A percentile compares a stretch with the other conserved stretches of the same genome.
phyloP scores from a whole-genome alignment of 2,888 invertebrate genomes.

The Drosophila paranaensis region DNA sequence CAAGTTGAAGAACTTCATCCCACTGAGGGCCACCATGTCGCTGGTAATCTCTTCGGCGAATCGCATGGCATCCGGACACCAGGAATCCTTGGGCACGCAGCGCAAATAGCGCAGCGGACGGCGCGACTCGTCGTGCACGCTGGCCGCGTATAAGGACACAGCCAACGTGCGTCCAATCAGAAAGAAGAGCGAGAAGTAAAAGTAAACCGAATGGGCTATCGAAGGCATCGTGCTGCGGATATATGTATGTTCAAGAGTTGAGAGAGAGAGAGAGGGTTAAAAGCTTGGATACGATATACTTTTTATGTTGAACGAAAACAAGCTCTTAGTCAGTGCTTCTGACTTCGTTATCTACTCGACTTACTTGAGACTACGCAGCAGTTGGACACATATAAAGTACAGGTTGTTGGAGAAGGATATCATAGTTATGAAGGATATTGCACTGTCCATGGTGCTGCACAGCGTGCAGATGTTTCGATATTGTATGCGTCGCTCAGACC shows the following conservation, averaged over 20 bases:
- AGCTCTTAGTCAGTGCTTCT: no score
- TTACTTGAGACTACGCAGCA: conserved; percentile 86
- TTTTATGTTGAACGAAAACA: no score
- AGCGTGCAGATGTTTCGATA: conserved; percentile 86
- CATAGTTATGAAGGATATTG: conserved; percentile 86
- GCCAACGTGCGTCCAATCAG: conserved; percentile 86
- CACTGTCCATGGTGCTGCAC: conserved; percentile 85
- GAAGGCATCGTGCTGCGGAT: conserved; percentile 81
- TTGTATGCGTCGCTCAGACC: conserved; percentile 86
- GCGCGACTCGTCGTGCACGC: conserved; percentile 86
- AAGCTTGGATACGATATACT: no score
- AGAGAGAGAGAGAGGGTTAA: no score
- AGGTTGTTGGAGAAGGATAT: conserved; percentile 87
- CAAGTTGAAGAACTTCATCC: conserved; percentile 84
- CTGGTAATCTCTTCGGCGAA: conserved; percentile 83
- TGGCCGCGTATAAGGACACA: conserved; percentile 87
- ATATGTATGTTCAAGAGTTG: no score
- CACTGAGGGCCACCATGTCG: conserved; percentile 83
- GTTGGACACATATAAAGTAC: conserved; percentile 87
- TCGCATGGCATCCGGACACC: conserved; percentile 85
- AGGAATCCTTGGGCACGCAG: conserved; percentile 85
- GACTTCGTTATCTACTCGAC: no score
- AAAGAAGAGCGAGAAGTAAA: conserved; percentile 87
- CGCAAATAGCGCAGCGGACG: conserved; percentile 84
- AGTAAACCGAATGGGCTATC: conserved; percentile 85